Percentiles rank a stretch among this genome's conserved stretches.
These are phyloP conservation scores for Anolis carolinensis DNA, from an alignment of 2,113 vertebrate species.

Conservation along the genomic window DNA sequence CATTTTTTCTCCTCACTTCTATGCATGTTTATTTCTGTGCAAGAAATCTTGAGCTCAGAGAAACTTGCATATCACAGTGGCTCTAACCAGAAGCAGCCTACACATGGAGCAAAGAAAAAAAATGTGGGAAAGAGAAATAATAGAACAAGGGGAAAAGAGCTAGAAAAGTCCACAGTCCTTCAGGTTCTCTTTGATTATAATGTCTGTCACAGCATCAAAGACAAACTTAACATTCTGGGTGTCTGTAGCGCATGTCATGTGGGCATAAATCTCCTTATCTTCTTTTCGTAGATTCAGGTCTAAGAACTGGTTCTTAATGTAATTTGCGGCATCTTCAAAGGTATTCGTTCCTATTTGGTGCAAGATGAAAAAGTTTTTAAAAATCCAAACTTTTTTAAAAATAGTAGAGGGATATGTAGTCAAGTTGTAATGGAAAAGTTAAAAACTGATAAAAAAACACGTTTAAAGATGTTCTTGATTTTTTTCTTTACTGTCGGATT, in stretches of 20 bases:
- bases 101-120: not conserved
- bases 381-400: too few relatives aligned
- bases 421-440: too few relatives aligned
- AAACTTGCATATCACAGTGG: not conserved
- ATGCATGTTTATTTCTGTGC: not conserved
- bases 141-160: not conserved
- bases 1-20: conserved; percentile 11
- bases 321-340: conserved; percentile 81
- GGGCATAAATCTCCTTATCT: conserved; percentile 80
- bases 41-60: not conserved
- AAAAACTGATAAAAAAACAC: too few relatives aligned
- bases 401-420: too few relatives aligned
- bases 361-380: conserved; percentile 21
- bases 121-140: not conserved
- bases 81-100: conserved; percentile 1
- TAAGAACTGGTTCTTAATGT: conserved; percentile 80
- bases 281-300: conserved; percentile 78
- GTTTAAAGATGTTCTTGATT: too few relatives aligned
- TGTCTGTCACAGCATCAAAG: conserved; percentile 82
- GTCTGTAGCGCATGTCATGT: conserved; percentile 80
- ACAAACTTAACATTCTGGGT: conserved; percentile 82
- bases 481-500: too few relatives aligned
- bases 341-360: conserved; percentile 74
- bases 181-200: conserved; percentile 84
- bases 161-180: conserved; percentile 82